A percentile compares a stretch with the other conserved stretches of the same genome.
phyloP scores from a whole-genome alignment of 37 sponge, comb jelly and placozoan species.

The Amphimedon queenslandica region DNA sequence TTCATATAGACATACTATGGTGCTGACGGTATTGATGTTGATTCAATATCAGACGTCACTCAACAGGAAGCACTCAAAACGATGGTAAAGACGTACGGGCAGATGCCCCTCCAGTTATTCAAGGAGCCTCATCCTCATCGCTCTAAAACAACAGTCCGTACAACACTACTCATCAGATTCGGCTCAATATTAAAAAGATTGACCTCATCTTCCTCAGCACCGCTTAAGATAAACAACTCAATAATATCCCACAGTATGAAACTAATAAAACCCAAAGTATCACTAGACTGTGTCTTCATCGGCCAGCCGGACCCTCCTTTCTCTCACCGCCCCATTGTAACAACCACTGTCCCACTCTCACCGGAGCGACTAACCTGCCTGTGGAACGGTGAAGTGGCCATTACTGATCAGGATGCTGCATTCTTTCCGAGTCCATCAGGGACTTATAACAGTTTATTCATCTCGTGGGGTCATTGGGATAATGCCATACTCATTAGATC shows the following conservation, averaged over 20 bases:
- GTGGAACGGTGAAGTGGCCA: slow-evolving; percentile 40
- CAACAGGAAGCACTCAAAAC: slow-evolving; percentile 73
- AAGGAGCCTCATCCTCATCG: slow-evolving; percentile 78
- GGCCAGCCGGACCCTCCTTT: slow-evolving; percentile 21
- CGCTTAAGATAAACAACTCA: slow-evolving; percentile 5
- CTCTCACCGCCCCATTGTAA: background rate
- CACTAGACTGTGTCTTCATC: slow-evolving; percentile 56
- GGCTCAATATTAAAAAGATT: slow-evolving; percentile 40
- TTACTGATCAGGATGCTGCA: slow-evolving; percentile 21
- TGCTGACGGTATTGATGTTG: slow-evolving; percentile 73
- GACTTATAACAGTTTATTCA: slow-evolving; percentile 46
- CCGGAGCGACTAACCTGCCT: slow-evolving; percentile 49
- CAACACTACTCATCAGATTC: slow-evolving; percentile 19
- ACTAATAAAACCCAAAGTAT: slow-evolving; percentile 23
- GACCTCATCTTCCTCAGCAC: slow-evolving; percentile 8
- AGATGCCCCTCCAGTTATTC: slow-evolving; percentile 93
- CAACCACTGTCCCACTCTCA: slow-evolving; percentile 3
- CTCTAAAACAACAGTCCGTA: slow-evolving; percentile 48
- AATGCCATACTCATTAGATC: slow-evolving; percentile 55
- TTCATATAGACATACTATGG: slow-evolving; percentile 75
- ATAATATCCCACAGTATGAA: slow-evolving; percentile 5
- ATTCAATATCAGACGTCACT: slow-evolving; percentile 52
- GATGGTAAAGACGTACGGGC: slow-evolving; percentile 94
- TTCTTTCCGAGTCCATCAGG: slow-evolving; percentile 54
- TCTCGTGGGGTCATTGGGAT: slow-evolving; percentile 69